Conservation (phyloP, 2,888 invertebrate species). For the Zhuqinia jingwanae region DNA sequence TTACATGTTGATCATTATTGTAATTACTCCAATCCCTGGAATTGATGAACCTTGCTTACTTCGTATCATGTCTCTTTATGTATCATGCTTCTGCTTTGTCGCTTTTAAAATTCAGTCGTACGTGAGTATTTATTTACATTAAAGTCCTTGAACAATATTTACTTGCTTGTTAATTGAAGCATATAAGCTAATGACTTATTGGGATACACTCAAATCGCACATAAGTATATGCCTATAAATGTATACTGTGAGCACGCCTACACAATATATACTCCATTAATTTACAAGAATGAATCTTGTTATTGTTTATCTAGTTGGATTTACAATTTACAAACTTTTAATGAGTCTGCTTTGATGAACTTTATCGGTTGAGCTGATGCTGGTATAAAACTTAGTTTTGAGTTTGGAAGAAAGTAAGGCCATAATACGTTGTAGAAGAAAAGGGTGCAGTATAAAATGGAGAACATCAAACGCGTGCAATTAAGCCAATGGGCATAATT, state of each 20-base stretch:
- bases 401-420: neutral
- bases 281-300: constrained; percentile 12
- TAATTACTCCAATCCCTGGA: constrained; percentile 20
- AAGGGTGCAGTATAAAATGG: neutral
- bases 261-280: constrained; percentile 22
- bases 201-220: neutral
- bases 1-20: constrained; percentile 22
- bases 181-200: neutral
- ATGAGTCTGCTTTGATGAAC: constrained; percentile 57
- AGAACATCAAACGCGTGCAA: constrained; percentile 27
- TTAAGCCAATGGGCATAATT: constrained; percentile 10
- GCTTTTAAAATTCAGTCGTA: neutral
- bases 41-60: neutral
- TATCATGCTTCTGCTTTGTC: neutral
- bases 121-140: neutral
- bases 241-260: neutral
- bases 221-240: neutral
- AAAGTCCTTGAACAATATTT: neutral
- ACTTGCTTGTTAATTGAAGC: too few relatives aligned
- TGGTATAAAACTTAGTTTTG: neutral
- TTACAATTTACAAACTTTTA: constrained; percentile 37
- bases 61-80: neutral
- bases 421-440: neutral
- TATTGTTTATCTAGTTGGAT: constrained; percentile 25
- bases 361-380: constrained; percentile 30